phyloP scores from a whole-genome alignment of 1,140 invertebrate species.

The Drosophila ohnishii region DNA sequence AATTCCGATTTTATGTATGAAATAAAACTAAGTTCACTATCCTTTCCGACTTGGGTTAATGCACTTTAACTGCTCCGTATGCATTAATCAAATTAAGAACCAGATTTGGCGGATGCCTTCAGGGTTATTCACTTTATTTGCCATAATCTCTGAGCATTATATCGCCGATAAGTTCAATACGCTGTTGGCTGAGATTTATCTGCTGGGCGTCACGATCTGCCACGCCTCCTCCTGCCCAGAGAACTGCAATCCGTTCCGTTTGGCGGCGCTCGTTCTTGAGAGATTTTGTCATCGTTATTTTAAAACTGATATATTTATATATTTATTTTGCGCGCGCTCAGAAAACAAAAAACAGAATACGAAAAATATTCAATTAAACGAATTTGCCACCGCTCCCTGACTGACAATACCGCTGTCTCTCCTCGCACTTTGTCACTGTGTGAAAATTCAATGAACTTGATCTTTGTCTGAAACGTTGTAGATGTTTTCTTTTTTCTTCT shows the following conservation, averaged over 20 bases:
- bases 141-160: conserved; percentile 22
- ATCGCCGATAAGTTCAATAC: conserved; percentile 29
- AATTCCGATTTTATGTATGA: background rate
- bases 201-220: conserved; percentile 29
- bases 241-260: conserved; percentile 37
- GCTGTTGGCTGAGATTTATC: conserved; percentile 30
- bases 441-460: conserved; percentile 80
- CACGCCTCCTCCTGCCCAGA: conserved; percentile 11
- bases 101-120: background rate
- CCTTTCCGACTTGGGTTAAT: background rate
- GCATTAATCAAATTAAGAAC: conserved; percentile 17
- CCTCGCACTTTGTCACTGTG: conserved; percentile 39
- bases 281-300: conserved; percentile 83
- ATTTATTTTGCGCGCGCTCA: conserved; percentile 40
- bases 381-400: conserved; percentile 29
- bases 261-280: conserved; percentile 50
- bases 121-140: conserved; percentile 33
- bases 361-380: conserved; percentile 74
- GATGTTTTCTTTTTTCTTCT: conserved; percentile 3
- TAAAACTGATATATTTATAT: conserved; percentile 70
- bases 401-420: background rate
- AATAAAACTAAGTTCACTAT: conserved; percentile 6
- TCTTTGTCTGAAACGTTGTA: conserved; percentile 47
- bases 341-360: conserved; percentile 30
- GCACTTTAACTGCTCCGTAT: background rate